Evolutionary conservation across 2,797 vertebrate genomes (phyloP).

Genomic region (Poeciliopsis presidionis): DNA sequence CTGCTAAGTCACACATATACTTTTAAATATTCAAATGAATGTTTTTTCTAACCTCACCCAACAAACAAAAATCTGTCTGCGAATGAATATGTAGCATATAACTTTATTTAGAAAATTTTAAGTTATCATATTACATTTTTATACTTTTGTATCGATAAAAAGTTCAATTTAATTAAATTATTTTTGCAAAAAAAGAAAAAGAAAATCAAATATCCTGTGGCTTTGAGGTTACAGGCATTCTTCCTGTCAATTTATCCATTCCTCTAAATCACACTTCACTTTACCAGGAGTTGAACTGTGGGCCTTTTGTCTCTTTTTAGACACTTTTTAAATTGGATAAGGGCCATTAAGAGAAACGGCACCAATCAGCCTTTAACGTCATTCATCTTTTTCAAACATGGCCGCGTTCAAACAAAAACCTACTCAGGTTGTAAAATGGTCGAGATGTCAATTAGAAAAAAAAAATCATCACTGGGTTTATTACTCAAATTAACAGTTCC

Average conservation of each 20-base stretch:
- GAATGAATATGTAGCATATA: background rate
- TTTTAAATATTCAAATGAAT: background rate
- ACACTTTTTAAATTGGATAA: constrained; percentile 61
- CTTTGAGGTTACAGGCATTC: constrained; percentile 45
- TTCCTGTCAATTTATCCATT: constrained; percentile 51
- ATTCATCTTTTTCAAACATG: constrained; percentile 74
- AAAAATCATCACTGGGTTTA: constrained; percentile 84
- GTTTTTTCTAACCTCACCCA: background rate
- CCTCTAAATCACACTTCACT: constrained; percentile 53
- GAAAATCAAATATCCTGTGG: constrained; percentile 13
- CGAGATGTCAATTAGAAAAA: constrained; percentile 83
- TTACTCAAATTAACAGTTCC: constrained; percentile 80
- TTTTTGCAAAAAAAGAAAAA: background rate
- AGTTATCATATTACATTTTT: background rate
- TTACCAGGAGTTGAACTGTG: constrained; percentile 46
- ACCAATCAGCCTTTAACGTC: constrained; percentile 66
- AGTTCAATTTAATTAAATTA: background rate
- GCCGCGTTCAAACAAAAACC: constrained; percentile 74
- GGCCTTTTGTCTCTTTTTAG: constrained; percentile 71
- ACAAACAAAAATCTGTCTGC: background rate
- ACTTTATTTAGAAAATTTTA: background rate
- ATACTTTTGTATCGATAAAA: background rate
- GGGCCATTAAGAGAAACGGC: constrained; percentile 69
- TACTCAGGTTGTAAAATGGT: constrained; percentile 83
- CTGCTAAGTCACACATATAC: background rate